These are phyloP conservation scores for Cyclargus thomasi DNA, from an alignment of 1,140 invertebrate species.

Conservation along the genomic window DNA sequence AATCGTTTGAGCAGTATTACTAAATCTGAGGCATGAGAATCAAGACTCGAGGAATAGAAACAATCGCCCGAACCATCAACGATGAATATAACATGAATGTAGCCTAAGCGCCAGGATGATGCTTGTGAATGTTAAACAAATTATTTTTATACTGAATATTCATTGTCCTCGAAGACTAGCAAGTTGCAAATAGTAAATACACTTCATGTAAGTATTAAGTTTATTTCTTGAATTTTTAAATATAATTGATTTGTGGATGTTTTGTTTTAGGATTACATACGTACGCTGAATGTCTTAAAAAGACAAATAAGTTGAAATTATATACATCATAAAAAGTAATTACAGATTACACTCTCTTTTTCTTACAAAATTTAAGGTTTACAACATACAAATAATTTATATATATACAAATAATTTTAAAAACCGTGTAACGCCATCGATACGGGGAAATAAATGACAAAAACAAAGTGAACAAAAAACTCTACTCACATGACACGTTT, in stretches of 20 bases:
- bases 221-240: no score
- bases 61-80: neutral
- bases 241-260: no score
- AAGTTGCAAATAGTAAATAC: neutral
- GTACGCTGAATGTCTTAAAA: no score
- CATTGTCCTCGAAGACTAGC: neutral
- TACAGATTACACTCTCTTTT: neutral
- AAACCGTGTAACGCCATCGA: neutral
- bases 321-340: neutral
- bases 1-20: no score
- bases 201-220: no score
- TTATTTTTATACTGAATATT: neutral
- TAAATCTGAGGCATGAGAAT: no score
- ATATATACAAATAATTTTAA: neutral
- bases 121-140: neutral
- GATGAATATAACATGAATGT: neutral
- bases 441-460: neutral
- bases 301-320: neutral
- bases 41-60: no score
- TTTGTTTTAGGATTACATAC: no score
- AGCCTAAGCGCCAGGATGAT: neutral
- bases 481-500: constrained; percentile 34
- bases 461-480: constrained; percentile 12
- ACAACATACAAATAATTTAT: neutral
- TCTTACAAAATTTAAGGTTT: neutral